Base-by-base conservation (phyloP, 2,113 vertebrate species). In the Chionomys nivalis region DNA sequence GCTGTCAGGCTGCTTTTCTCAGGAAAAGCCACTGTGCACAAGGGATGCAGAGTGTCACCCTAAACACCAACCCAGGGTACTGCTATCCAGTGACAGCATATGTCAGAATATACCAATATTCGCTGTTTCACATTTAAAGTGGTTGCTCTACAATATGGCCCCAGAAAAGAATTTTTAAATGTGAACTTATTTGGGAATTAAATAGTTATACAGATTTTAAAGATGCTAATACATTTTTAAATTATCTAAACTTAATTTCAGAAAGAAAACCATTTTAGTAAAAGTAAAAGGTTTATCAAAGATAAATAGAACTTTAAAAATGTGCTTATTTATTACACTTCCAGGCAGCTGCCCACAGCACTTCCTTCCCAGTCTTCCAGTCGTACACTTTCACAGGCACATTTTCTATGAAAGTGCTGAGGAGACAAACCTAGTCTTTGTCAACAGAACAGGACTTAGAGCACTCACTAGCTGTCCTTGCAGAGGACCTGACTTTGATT, bases 351-450 rank as follows among this genome's bases (percentile, higher is more conserved):
- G 26, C 61, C 16, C 26, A 21, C 21, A 85, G 39, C 12, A 3
- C 61, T 21, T 65, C 39, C 55, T 31, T 65, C 5, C 82, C 33
- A 65, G 24, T 23, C 58, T 42, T 52, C 73, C 13, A 47, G 36
- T 4, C 61, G 33, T n/a, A 42, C 26, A 94, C 68, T 91, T 91
- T 83, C n/a, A 82, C 1, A 26, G 82, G 83, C 36, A 70, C 31
- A 70, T 36, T 79, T 96, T 8, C 55, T 77, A 68, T 1, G 4
- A 73, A 36, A 88, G 52, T 63, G 28, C 63, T 63, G 3, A 96
- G 93, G 39, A 82, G 55, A 94, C 94, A 75, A 94, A 82, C 78
- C 42, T 52, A 79, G 24, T 86, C 24, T 83, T 63, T 11, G 23
- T 82, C 81, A 65, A 89, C 8, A 47, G 9, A 88, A 75, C 49